phyloP scores from a whole-genome alignment of 2,888 invertebrate species.

The Athripsodes cinereus region DNA sequence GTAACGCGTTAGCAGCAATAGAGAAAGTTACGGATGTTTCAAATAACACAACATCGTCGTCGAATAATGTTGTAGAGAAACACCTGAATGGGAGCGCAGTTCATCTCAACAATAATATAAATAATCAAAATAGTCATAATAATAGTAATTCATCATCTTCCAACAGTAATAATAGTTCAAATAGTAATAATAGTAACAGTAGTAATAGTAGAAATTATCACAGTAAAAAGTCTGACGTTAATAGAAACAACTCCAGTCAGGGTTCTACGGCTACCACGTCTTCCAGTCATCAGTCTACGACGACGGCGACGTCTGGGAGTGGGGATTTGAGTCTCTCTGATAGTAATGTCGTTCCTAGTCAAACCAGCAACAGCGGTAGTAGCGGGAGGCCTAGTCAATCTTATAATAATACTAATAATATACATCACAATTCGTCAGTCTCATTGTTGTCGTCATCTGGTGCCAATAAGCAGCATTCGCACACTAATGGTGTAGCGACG shows the following conservation, averaged over 20 bases:
- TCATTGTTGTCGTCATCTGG: no score
- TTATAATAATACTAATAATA: no score
- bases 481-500: constrained; percentile 20
- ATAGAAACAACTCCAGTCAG: constrained; percentile 11
- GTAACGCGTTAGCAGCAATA: background rate
- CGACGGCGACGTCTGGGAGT: background rate
- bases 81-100: background rate
- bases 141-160: background rate
- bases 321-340: constrained; percentile 7
- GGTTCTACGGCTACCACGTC: constrained; percentile 9
- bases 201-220: background rate
- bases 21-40: background rate
- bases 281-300: constrained; percentile 12
- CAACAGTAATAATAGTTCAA: background rate
- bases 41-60: background rate
- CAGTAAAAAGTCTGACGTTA: background rate
- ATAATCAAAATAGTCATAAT: background rate
- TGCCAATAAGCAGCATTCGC: constrained; percentile 13
- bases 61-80: background rate
- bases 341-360: constrained; percentile 9
- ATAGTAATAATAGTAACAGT: background rate
- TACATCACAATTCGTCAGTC: no score
- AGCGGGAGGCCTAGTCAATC: background rate
- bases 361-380: constrained; percentile 10
- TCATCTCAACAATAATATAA: background rate